Conservation (phyloP, 2,113 vertebrate genomes). For the Megaceryle maxima region DNA sequence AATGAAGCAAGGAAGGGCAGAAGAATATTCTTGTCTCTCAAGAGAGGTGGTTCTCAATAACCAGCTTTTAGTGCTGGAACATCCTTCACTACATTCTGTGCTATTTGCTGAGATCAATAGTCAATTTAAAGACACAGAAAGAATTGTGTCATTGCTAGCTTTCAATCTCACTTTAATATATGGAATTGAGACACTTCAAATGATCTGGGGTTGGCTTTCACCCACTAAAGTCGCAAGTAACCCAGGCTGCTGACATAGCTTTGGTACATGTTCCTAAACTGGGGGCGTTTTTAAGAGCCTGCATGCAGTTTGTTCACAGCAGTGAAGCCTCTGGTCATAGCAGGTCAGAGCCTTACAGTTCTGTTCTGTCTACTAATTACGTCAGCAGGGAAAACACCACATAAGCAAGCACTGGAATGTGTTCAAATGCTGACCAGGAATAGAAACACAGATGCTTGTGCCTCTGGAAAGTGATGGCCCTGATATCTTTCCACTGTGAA, state of each 20-base stretch:
- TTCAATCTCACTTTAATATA: neutral
- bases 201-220: neutral
- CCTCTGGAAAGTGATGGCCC: neutral
- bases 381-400: neutral
- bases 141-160: neutral
- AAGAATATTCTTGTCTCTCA: neutral
- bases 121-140: neutral
- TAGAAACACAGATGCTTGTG: neutral
- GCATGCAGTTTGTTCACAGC: neutral
- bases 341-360: neutral
- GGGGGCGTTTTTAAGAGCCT: neutral
- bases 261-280: neutral
- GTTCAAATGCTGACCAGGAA: neutral
- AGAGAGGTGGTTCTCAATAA: neutral
- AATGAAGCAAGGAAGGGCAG: neutral
- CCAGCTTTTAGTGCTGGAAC: neutral
- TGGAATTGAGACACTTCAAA: neutral
- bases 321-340: neutral
- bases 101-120: neutral
- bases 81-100: neutral
- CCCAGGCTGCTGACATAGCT: neutral
- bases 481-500: neutral
- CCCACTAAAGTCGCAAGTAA: neutral
- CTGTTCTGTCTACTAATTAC: neutral
- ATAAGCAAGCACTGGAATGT: rapidly evolving